Conservation (phyloP, 92 coral and sea anemone genomes). For the Metridium senile region DNA sequence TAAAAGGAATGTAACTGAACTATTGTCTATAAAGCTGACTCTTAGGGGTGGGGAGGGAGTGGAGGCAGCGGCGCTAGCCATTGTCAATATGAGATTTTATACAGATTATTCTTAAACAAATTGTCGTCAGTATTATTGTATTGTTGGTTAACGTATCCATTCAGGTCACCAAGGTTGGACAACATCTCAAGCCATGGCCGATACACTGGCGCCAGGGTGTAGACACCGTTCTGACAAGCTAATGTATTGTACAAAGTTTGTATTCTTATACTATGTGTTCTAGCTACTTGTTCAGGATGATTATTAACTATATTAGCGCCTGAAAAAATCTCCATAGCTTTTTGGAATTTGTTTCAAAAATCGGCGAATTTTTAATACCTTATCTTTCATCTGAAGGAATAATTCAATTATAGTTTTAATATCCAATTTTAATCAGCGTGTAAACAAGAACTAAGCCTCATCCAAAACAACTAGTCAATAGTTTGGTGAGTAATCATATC, state of each 20-base stretch:
- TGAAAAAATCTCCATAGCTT: neutral
- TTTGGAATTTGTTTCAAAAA: no score
- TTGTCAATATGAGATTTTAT: neutral
- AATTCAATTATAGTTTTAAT: constrained; percentile 39
- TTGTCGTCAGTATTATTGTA: neutral
- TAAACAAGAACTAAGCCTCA: constrained; percentile 26
- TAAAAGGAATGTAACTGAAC: no score
- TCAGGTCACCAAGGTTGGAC: neutral
- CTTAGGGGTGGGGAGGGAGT: neutral
- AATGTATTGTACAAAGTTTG: neutral
- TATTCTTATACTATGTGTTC: neutral
- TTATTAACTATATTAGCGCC: neutral
- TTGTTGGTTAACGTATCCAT: neutral
- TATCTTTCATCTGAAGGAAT: neutral
- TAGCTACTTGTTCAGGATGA: neutral
- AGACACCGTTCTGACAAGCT: neutral
- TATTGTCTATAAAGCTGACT: no score
- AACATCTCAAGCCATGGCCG: neutral
- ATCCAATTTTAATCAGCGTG: constrained; percentile 29
- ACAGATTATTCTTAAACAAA: neutral
- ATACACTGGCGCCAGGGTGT: neutral
- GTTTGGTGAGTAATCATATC: neutral
- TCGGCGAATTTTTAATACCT: neutral
- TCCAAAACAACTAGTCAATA: constrained; percentile 19
- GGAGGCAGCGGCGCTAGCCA: neutral